Evolutionary conservation across 2,797 vertebrate species (phyloP).

Genomic region (Borostomias antarcticus): DNA sequence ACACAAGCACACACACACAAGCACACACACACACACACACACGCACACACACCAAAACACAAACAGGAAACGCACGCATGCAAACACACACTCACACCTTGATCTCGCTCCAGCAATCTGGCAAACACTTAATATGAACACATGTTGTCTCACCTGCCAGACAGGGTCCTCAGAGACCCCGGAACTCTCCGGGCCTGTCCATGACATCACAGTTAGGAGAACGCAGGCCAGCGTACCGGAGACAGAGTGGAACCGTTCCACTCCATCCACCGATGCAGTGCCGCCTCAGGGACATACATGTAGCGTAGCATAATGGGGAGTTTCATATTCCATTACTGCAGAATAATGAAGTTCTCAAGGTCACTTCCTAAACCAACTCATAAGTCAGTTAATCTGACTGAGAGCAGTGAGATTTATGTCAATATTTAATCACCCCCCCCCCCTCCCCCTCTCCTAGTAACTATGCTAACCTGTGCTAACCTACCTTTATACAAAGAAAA

Average conservation of each 20-base stretch:
- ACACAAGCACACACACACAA: slow-evolving; percentile 38
- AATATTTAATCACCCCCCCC: neutral
- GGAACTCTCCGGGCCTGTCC: slow-evolving; percentile 45
- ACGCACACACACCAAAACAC: too few relatives aligned
- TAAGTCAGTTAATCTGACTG: neutral
- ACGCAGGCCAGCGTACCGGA: neutral
- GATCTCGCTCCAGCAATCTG: slow-evolving; percentile 64
- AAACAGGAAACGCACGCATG: too few relatives aligned
- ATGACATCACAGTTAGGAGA: slow-evolving; percentile 12
- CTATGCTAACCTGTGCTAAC: neutral
- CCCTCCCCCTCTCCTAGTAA: neutral
- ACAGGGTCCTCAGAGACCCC: slow-evolving; percentile 40
- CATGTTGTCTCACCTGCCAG: slow-evolving; percentile 54
- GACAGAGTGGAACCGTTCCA: neutral
- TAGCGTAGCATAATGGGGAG: neutral
- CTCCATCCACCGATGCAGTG: neutral
- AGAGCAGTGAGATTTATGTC: neutral
- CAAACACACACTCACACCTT: slow-evolving; percentile 53
- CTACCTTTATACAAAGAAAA: too few relatives aligned
- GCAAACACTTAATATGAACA: slow-evolving; percentile 68
- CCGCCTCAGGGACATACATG: neutral
- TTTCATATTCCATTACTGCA: neutral
- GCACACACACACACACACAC: neutral
- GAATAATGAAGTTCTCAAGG: neutral
- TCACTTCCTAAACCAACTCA: neutral